These are phyloP conservation scores for Xerus rutilus DNA, from an alignment of 2,797 vertebrate species.

Conservation along the genomic window DNA sequence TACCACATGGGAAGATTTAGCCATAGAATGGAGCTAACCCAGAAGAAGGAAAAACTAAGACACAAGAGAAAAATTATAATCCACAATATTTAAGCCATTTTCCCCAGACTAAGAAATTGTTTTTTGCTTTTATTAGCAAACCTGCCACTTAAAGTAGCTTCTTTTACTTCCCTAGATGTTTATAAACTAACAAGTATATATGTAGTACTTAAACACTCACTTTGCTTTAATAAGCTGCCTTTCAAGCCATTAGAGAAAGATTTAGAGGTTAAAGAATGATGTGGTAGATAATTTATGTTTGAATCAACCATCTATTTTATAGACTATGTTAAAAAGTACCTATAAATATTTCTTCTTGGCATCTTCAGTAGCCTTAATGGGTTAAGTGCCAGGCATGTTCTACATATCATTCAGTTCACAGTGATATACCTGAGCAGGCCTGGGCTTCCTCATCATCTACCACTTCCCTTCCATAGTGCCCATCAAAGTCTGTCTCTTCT, in stretches of 20 bases:
- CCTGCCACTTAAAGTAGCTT: constrained; percentile 47
- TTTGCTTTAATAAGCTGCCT: constrained; percentile 78
- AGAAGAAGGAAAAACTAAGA: neutral
- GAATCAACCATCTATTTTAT: constrained; percentile 75
- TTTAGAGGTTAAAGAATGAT: constrained; percentile 81
- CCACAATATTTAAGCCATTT: constrained; percentile 14
- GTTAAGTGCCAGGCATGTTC: constrained; percentile 66
- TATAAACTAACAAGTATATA: constrained; percentile 54
- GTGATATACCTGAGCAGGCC: constrained; percentile 9
- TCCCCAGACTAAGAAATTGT: neutral
- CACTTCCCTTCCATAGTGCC: neutral
- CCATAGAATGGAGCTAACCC: neutral
- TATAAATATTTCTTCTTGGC: constrained; percentile 81
- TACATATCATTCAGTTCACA: neutral
- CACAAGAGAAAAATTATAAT: neutral
- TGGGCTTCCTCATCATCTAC: neutral
- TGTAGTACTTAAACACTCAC: constrained; percentile 68
- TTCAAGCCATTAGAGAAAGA: constrained; percentile 79
- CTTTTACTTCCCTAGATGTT: constrained; percentile 57
- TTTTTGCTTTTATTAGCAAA: constrained; percentile 35
- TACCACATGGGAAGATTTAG: neutral
- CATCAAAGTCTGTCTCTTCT: neutral
- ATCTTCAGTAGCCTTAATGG: constrained; percentile 74
- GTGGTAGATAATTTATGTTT: constrained; percentile 77
- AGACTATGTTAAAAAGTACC: constrained; percentile 75